Percentiles rank a stretch among this genome's conserved stretches.
Evolutionary conservation across 2,113 vertebrate genomes (phyloP).

Genomic region (Pogona vitticeps): DNA sequence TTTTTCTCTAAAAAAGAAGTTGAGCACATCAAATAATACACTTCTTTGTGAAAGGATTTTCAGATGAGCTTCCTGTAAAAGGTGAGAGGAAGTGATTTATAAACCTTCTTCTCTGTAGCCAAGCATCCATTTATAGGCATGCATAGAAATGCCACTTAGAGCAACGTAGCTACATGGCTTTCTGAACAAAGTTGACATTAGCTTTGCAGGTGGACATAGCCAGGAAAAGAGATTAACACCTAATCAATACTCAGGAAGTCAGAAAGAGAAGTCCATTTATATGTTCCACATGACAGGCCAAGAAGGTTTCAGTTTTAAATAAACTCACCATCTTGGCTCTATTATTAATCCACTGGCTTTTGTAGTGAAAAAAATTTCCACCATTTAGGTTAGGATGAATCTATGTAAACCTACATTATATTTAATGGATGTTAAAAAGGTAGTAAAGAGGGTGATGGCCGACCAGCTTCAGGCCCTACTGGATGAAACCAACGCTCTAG

Average conservation of each 20-base stretch:
- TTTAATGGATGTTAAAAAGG: background rate
- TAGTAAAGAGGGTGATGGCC: no score
- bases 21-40: background rate
- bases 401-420: background rate
- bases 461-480: no score
- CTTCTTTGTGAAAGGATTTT: background rate
- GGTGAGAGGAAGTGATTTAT: background rate
- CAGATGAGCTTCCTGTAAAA: background rate
- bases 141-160: background rate
- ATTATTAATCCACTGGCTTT: background rate
- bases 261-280: slow-evolving; percentile 11
- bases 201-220: background rate
- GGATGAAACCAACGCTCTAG: no score
- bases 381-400: background rate
- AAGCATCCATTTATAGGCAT: background rate
- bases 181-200: slow-evolving; percentile 1
- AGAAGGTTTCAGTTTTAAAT: background rate
- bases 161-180: background rate
- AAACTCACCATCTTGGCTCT: background rate
- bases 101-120: background rate
- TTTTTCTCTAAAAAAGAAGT: background rate
- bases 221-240: slow-evolving; percentile 24
- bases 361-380: background rate
- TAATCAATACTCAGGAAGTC: slow-evolving; percentile 10
- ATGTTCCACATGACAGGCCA: slow-evolving; percentile 23